Base-by-base conservation (phyloP, 2,888 invertebrate species). In the Thymelicus sylvestris region DNA sequence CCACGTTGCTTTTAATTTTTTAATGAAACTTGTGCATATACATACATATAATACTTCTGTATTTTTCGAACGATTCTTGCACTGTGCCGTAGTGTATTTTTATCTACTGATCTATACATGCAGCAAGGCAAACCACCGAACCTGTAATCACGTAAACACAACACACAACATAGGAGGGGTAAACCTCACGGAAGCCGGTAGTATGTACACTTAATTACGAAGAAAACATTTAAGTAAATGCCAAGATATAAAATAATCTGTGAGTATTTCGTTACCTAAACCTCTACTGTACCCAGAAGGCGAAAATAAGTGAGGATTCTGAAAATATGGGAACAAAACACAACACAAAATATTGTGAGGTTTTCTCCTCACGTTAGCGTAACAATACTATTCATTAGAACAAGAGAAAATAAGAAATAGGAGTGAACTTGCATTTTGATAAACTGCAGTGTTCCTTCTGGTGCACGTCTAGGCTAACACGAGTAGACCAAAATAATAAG, bases 301-400 rank as follows among this genome's bases (percentile, higher is more conserved):
- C 13, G 47, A 47, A 13, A 47, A 2, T 5, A 19, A 52, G 7
- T 7, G 15, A 52, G 19, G 19, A 7, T 6, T 52, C 50, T 52
- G 50, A 52, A 52, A 52, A 52, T 7, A 52, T 19, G 50, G 50
- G 50, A 52, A 52, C 7, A 19, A 52, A 52, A 52, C 50, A 52
- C 31, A 31, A 5, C 31, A 52, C 15, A 52, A 15, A 52, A 52
- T 52, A 52, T 50, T 52, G 50, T 52, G 50, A 52, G 50, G 15
- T 52, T 52, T 52, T 15, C 8, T 52, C 50, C 50, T 52, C 50
- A 52, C 15, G 50, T 52, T 52, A 55, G 10, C 44, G 4, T 12
- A 44, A 12, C 12, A 12, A 10, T 12, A 44, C 12, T 44, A 3
- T 44, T 12, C 10, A 44, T 10, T 44, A 1, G 31, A 31, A 31